Percentiles rank a stretch among this genome's conserved stretches.
phyloP scores from a whole-genome alignment of 2,888 invertebrate species.

The Orchesellides sinensis region DNA sequence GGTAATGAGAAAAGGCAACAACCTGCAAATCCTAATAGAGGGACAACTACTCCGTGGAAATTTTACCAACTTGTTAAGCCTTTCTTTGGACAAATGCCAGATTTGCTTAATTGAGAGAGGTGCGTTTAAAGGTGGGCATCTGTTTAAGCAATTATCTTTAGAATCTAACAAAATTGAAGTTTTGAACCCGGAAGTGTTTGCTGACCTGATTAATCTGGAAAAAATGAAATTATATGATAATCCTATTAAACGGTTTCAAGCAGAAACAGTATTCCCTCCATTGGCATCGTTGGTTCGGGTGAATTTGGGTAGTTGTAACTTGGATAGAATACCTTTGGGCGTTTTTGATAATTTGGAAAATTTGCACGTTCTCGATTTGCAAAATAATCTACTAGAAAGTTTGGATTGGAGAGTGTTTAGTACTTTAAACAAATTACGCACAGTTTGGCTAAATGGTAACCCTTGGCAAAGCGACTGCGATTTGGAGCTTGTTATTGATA shows the following conservation, averaged over 20 bases:
- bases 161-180: slow-evolving; percentile 30
- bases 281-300: background rate
- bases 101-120: slow-evolving; percentile 20
- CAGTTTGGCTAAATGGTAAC: background rate
- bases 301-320: background rate
- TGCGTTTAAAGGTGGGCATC: slow-evolving; percentile 8
- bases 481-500: slow-evolving; percentile 33
- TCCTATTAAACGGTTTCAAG: slow-evolving; percentile 23
- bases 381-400: background rate
- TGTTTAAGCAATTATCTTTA: slow-evolving; percentile 4
- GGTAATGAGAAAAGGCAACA: slow-evolving; percentile 27
- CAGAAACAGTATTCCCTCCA: slow-evolving; percentile 1
- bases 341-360: slow-evolving; percentile 11
- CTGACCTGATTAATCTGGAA: background rate
- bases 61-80: background rate
- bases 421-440: background rate
- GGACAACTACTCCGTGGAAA: slow-evolving; percentile 7
- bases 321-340: slow-evolving; percentile 4
- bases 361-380: background rate
- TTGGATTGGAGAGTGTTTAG: slow-evolving; percentile 12
- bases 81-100: slow-evolving; percentile 37
- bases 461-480: slow-evolving; percentile 38
- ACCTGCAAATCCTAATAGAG: slow-evolving; percentile 11
- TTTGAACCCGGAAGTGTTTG: slow-evolving; percentile 32
- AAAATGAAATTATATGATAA: background rate